phyloP scores from a whole-genome alignment of 2,888 invertebrate genomes.

The Stenodera caucasica region DNA sequence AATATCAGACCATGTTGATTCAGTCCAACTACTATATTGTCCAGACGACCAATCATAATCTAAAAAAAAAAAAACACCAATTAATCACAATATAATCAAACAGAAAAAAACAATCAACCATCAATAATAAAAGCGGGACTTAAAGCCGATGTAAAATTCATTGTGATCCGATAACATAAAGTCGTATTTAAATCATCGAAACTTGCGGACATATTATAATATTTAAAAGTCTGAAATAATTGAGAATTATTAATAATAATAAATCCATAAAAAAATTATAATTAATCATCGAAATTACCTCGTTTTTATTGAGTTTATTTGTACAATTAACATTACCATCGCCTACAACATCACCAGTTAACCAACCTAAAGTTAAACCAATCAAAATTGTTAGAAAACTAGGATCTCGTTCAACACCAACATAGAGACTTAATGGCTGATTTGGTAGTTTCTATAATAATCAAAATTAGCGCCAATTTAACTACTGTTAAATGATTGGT shows the following conservation, averaged over 20 bases:
- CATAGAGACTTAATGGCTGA: conserved; percentile 61
- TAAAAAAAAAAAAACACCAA: conserved; percentile 47
- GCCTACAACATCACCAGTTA: conserved; percentile 59
- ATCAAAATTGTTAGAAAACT: conserved; percentile 62
- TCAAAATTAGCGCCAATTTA: too few species aligned
- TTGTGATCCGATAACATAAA: conserved; percentile 72
- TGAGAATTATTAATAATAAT: conserved; percentile 25
- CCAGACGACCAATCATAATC: conserved; percentile 78
- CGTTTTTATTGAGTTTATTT: conserved; percentile 48
- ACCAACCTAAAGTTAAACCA: conserved; percentile 64
- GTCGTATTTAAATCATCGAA: conserved; percentile 59
- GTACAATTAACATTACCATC: conserved; percentile 56
- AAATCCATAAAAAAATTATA: too few species aligned
- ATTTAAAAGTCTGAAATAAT: conserved; percentile 48
- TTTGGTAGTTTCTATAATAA: conserved; percentile 46
- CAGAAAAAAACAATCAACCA: conserved; percentile 56
- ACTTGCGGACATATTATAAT: conserved; percentile 65
- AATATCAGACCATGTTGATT: conserved; percentile 79
- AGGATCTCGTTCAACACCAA: conserved; percentile 61
- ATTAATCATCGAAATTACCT: conserved; percentile 50
- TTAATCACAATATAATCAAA: conserved; percentile 2
- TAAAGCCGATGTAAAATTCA: conserved; percentile 72
- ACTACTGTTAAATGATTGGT: too few species aligned
- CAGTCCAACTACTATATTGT: conserved; percentile 84
- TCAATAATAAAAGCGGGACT: conserved; percentile 82